Evolutionary conservation across 2,888 invertebrate species (phyloP).

Genomic region (Elysia crispata): DNA sequence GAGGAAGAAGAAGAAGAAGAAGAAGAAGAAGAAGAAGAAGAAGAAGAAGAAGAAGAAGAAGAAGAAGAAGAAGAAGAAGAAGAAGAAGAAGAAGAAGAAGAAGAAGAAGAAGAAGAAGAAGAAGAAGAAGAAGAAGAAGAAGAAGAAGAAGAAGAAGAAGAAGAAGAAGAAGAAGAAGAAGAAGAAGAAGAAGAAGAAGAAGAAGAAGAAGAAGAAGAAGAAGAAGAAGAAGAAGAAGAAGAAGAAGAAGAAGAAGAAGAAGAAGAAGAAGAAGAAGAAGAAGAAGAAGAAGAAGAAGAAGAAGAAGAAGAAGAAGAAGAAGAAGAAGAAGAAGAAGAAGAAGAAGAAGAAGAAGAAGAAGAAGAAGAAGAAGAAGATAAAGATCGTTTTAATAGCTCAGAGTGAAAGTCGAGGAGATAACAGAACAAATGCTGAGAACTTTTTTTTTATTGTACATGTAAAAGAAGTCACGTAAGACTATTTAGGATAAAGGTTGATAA

Average conservation of each 20-base stretch:
- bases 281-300: slow-evolving; percentile 10
- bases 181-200: slow-evolving; percentile 34
- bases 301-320: slow-evolving; percentile 16
- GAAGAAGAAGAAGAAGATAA: slow-evolving; percentile 1
- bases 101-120: background rate
- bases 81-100: slow-evolving; percentile 1
- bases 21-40: slow-evolving; percentile 58
- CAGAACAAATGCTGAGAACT: too few relatives aligned
- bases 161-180: slow-evolving; percentile 38
- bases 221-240: slow-evolving; percentile 29
- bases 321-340: slow-evolving; percentile 18
- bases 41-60: slow-evolving; percentile 11
- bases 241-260: background rate
- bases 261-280: slow-evolving; percentile 21
- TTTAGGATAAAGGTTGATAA: too few relatives aligned
- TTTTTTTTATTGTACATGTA: too few relatives aligned
- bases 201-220: slow-evolving; percentile 39
- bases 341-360: background rate
- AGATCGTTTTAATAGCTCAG: background rate
- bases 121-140: background rate
- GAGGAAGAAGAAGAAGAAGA: too few relatives aligned
- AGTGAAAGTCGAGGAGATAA: background rate
- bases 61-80: background rate
- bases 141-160: background rate
- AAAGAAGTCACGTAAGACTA: too few relatives aligned